Evolutionary conservation across 2,797 vertebrate species (phyloP).

Genomic region (Tokudaia tokunoshimensis): DNA sequence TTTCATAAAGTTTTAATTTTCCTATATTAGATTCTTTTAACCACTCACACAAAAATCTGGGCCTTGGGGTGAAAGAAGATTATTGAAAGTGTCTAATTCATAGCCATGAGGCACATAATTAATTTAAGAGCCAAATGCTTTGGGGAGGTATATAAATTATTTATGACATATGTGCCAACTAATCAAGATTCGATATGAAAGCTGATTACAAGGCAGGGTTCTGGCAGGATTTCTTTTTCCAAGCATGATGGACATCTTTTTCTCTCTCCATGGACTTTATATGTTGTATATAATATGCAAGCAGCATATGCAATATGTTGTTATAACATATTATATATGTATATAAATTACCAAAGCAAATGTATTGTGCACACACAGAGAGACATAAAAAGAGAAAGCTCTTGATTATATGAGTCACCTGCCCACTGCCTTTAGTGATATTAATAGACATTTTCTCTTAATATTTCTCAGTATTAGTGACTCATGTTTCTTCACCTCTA

Average conservation of each 20-base stretch:
- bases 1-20: conserved; percentile 67
- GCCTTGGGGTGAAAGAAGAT: conserved; percentile 28
- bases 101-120: conserved; percentile 60
- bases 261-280: neutral
- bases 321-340: neutral
- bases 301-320: neutral
- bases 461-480: neutral
- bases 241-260: neutral
- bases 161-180: conserved; percentile 58
- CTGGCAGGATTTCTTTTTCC: neutral
- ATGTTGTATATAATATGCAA: neutral
- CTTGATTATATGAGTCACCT: neutral
- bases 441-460: neutral
- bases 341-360: neutral
- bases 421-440: neutral
- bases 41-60: neutral
- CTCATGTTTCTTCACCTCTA: neutral
- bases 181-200: conserved; percentile 58
- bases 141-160: conserved; percentile 52
- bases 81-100: conserved; percentile 49
- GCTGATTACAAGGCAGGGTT: neutral
- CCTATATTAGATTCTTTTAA: conserved; percentile 58
- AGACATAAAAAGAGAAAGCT: neutral
- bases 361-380: neutral
- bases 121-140: conserved; percentile 69